Base-by-base conservation (phyloP, 2,113 vertebrate genomes). In the Vidua chalybeata region DNA sequence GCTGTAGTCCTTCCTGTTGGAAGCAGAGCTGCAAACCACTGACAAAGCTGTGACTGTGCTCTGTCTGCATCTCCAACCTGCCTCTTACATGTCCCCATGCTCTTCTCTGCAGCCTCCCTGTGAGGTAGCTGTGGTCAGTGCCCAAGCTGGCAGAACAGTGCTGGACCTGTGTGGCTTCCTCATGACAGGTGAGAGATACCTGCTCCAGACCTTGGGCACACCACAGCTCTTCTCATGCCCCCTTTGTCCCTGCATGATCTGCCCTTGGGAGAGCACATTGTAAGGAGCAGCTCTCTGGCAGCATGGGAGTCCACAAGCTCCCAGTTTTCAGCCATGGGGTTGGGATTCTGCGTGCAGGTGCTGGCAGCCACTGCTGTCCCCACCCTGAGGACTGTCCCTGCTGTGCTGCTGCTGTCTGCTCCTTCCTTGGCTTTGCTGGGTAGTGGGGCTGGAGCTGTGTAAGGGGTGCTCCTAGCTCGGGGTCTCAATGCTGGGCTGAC, bases 401-500 rank as follows among this genome's bases (percentile, higher is more conserved):
- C 12, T 20, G 45, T 51, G 54, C 59, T 90, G 54, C 59, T 90
- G 61, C 54, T 68, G 13, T 41, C 46, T 41, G 39, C 56, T 79
- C 35, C 46, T 58, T 46, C 76, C 62, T 28, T 58, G 43, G 31
- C 52, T 52, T 54, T 54, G 37, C 15, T 48, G 49, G 24, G 6
- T 33, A 9, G 15, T 0, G 0, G 35, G 20, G 30, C 68, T 86
- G 71, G 66, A 59, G 67, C 55, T 2, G 0, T 1, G 4, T 58
- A 12, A 28, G 51, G 5, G 24, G 2, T 45, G 8, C 10, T 77
- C 27, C 45, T 28, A 10, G 35, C 35, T 35, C 35, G 35, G 35
- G 35, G 35, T 35, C 35, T 35, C 35, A 35, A 35, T 35, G 35
- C 35, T 35, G 35, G 35, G 35, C 35, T 35, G 35, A 35, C 35